A percentile compares a stretch with the other conserved stretches of the same genome.
Evolutionary conservation across 2,797 vertebrate species (phyloP).

Genomic region (Anomalospiza imberbis): DNA sequence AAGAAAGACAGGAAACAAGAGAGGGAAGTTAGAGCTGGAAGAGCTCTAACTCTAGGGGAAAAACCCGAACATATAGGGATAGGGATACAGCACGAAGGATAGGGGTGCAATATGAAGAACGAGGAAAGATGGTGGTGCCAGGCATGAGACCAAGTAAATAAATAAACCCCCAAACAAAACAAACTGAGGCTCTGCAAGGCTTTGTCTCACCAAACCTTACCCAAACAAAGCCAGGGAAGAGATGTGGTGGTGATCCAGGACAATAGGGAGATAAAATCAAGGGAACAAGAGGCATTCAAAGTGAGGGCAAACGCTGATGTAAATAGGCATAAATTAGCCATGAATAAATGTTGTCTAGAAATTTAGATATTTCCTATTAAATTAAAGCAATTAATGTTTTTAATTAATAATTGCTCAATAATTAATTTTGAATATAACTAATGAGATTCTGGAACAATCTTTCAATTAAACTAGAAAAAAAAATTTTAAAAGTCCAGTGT

Average conservation of each 20-base stretch:
- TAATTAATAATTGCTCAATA: neutral
- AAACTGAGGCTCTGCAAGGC: neutral
- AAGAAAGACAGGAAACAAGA: neutral
- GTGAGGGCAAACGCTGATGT: neutral
- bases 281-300: neutral
- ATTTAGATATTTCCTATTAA: neutral
- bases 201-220: neutral
- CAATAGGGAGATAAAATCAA: neutral
- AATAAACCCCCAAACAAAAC: neutral
- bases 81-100: fast-evolving
- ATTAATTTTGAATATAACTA: neutral
- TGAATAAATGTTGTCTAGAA: neutral
- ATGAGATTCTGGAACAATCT: neutral
- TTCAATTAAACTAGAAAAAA: neutral
- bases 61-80: neutral
- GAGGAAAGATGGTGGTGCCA: neutral
- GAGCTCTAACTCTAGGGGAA: neutral
- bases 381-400: neutral
- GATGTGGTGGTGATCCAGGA: neutral
- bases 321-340: neutral
- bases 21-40: neutral
- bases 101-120: neutral
- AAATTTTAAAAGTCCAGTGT: fast-evolving
- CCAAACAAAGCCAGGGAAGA: neutral
- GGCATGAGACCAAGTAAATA: neutral